These are phyloP conservation scores for Hippolais icterina DNA, from an alignment of 2,113 vertebrate species.

Conservation along the genomic window DNA sequence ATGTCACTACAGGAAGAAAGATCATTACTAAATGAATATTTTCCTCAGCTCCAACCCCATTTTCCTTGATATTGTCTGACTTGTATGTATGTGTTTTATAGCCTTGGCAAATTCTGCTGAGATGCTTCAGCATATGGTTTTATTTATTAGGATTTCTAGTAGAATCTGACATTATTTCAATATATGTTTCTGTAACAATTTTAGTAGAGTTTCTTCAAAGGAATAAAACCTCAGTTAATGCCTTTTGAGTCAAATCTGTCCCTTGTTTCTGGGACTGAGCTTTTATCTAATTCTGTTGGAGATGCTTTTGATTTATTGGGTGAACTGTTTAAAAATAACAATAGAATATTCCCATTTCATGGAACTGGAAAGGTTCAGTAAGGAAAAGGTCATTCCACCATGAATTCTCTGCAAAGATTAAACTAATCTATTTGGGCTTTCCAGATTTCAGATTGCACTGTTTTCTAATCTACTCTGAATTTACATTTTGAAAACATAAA, in stretches of 20 bases:
- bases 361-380: background rate
- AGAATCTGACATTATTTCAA: background rate
- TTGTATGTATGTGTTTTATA: background rate
- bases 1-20: background rate
- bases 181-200: background rate
- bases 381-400: background rate
- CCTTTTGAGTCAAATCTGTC: background rate
- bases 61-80: constrained; percentile 10
- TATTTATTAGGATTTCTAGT: constrained; percentile 18
- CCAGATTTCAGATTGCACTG: background rate
- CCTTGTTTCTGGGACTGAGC: background rate
- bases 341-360: background rate
- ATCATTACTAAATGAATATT: constrained; percentile 21
- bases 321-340: constrained; percentile 23
- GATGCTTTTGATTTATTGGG: background rate
- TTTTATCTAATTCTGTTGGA: constrained; percentile 7
- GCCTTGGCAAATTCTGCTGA: background rate
- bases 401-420: background rate
- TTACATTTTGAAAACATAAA: background rate
- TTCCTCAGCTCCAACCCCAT: background rate
- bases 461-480: background rate
- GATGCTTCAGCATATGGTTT: background rate
- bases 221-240: background rate
- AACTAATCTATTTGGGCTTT: background rate
- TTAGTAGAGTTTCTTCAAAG: constrained; percentile 20